Base-by-base conservation (phyloP, 2,797 vertebrate species). In the Chaenodraco wilsoni region DNA sequence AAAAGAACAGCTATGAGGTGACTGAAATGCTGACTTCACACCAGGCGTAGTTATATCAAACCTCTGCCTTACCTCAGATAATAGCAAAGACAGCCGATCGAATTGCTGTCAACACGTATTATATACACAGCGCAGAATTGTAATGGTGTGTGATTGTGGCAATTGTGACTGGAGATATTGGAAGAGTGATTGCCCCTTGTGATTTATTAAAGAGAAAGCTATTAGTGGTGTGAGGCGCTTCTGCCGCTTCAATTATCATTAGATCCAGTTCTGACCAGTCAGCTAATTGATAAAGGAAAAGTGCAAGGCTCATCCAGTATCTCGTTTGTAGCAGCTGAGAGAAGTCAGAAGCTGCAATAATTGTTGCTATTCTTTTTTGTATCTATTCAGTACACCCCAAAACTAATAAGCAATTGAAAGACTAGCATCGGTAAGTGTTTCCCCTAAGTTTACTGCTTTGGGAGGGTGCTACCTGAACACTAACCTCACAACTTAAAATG, bases 151-250 rank as follows among this genome's bases (percentile, higher is more conserved):
- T 21, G 79, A 78, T 78, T 78, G 84, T 75, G 56, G 78, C 60
- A 43, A 81, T 57, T 69, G 71, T 85, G 87, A 89, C 76, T 74
- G 82, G 86, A 85, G 82, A 62, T 87, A 88, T 83, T 88, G 83
- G 79, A 83, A 76, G 78, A 86, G 68, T 31, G 76, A 87, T 82
- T 64, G 75, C 31, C 19, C 21, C 52, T 72, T 67, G 73, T 89
- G 86, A 89, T 91, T 89, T 88, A 91, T 92, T 85, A 85, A 87
- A 83, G 72, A 81, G 78, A 69, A 78, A 69, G 84, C 80, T 79
- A 88, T 93, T 88, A 88, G 76, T 27, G 57, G 67, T 37, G 55
- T 52, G 82, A 85, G 72, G 79, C 37, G 46, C 73, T 65, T 71
- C 88, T 64, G 77, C 81, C 3, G 77, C 82, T 73, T 85, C 83